A percentile compares a stretch with the other conserved stretches of the same genome.
Evolutionary conservation across 2,888 invertebrate genomes (phyloP).

Genomic region (Rotaria socialis): DNA sequence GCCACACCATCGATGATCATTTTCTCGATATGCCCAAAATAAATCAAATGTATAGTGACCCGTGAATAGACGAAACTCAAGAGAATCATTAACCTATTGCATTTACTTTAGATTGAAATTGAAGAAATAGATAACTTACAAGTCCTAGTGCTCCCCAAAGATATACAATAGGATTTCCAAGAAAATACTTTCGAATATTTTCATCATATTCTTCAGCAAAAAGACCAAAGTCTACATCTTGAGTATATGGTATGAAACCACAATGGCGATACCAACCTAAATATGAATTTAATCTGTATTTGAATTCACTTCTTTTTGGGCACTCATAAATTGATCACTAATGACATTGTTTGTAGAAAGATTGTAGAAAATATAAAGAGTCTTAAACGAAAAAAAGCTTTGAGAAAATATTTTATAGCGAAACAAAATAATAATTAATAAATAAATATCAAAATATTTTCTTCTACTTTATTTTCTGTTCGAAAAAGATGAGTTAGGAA

Average conservation of each 20-base stretch:
- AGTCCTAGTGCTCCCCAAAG: conserved; percentile 46
- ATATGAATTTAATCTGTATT: too few relatives aligned
- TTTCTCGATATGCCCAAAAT: conserved; percentile 40
- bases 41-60: conserved; percentile 42
- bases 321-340: too few relatives aligned
- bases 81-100: conserved; percentile 35
- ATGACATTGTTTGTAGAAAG: too few relatives aligned
- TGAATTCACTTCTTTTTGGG: too few relatives aligned
- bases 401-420: too few relatives aligned
- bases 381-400: too few relatives aligned
- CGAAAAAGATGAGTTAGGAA: too few relatives aligned
- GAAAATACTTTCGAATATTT: conserved; percentile 38
- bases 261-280: conserved; percentile 45
- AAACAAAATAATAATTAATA: too few relatives aligned
- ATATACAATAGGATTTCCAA: conserved; percentile 39
- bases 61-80: conserved; percentile 40
- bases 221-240: conserved; percentile 43
- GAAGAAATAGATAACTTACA: background rate
- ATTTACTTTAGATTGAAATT: background rate
- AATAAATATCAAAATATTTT: too few relatives aligned
- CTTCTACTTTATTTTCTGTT: too few relatives aligned
- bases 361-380: too few relatives aligned
- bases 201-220: conserved; percentile 42
- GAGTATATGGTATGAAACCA: conserved; percentile 42
- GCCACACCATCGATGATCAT: conserved; percentile 42